Percentiles rank a stretch among this genome's conserved stretches.
Evolutionary conservation across 1,140 invertebrate species (phyloP).

Genomic region (Nephila pilipes): DNA sequence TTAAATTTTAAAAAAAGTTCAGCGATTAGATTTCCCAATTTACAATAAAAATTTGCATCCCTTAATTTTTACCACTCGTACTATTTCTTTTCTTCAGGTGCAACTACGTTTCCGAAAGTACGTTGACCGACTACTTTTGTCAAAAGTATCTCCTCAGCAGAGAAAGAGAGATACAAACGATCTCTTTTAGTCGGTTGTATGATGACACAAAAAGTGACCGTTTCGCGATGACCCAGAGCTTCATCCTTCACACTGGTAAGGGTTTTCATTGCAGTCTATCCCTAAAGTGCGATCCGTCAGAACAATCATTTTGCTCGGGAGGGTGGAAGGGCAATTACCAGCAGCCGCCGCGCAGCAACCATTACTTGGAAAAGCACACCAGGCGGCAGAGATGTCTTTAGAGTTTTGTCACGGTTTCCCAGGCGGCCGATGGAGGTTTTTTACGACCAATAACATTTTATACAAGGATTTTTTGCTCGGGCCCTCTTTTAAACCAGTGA

Average conservation of each 20-base stretch:
- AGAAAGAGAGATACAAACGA: constrained; percentile 27
- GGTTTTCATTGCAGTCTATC: constrained; percentile 46
- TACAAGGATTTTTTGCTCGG: constrained; percentile 72
- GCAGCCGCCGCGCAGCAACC: constrained; percentile 42
- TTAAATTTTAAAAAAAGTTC: background rate
- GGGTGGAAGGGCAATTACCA: constrained; percentile 45
- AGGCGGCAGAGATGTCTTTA: constrained; percentile 66
- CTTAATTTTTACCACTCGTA: too few relatives aligned
- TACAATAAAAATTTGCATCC: background rate
- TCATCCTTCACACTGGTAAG: constrained; percentile 44
- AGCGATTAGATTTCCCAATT: background rate
- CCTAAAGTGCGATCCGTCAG: constrained; percentile 57
- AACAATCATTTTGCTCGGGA: constrained; percentile 60
- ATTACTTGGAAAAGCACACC: constrained; percentile 27
- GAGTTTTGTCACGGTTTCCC: constrained; percentile 74
- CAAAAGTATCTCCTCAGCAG: constrained; percentile 11
- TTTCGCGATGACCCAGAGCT: constrained; percentile 16
- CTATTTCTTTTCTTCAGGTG: background rate
- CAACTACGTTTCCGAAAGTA: background rate
- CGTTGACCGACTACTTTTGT: background rate
- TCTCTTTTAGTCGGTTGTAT: constrained; percentile 6
- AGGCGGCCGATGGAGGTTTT: constrained; percentile 70
- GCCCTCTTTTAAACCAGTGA: constrained; percentile 76
- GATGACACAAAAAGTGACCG: constrained; percentile 65
- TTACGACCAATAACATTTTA: constrained; percentile 76